Base-by-base conservation (phyloP, 2,113 vertebrate species). In the Scopus umbretta region DNA sequence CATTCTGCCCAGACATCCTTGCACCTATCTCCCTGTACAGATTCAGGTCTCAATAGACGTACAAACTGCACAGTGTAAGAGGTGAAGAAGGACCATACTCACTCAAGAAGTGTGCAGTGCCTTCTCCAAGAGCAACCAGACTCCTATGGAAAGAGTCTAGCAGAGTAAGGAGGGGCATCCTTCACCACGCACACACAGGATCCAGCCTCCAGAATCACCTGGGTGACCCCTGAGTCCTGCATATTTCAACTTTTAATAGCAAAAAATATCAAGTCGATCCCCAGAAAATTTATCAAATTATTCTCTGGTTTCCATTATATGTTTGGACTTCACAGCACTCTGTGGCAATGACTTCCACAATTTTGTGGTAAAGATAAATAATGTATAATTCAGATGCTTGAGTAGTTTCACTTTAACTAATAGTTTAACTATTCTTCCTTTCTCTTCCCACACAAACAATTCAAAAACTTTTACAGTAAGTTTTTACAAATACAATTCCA, bases 401-500 rank as follows among this genome's bases (percentile, higher is more conserved):
- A 50, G 25, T 40, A 70, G 25, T 83, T 88, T 96, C 42, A 58
- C 13, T 87, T 80, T 62, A 81, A 76, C 43, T 85, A 74, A 66
- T 88, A 80, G 56, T 94, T 93, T 84, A 93, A 81, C 49, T 88
- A 11, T 56, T 90, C 76, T 90, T 86, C 32, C 59, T 82, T 93
- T 42, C 80, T 91, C 36, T 38, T 92, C 56, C 68, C 62, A 70
- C 86, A 88, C 36, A 95, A 88, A 88, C 9, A 70, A 53, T 74
- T 83, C 7, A 23, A 90, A 75, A 78, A 85, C 49, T 86, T 86
- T 85, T 27, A 50, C n/a, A 36, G 49, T 45, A 90, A 86, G 14
- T 40, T 94, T 94, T 88, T 63, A 42, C 27, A 79, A 49, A 62
- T 43, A 72, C 34, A 13, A 72, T 95, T 92, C 80, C 55, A 83